Evolutionary conservation across 2,888 invertebrate species (phyloP).

Genomic region (Alcis repandata): DNA sequence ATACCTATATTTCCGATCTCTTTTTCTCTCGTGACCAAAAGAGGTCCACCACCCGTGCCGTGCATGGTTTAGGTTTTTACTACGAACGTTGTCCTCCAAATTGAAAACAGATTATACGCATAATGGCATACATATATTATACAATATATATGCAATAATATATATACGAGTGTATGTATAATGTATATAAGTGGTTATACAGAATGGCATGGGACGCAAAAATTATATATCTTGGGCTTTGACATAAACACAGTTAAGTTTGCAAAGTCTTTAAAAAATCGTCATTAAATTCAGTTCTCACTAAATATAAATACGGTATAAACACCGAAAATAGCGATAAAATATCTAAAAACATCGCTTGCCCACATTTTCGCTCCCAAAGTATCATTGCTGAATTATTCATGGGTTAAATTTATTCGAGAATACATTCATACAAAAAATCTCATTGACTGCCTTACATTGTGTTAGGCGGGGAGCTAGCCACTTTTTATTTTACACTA

Average conservation of each 20-base stretch:
- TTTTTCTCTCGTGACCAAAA: too few relatives aligned
- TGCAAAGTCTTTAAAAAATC: not conserved
- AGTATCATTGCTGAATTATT: constrained; percentile 39
- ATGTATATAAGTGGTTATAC: too few relatives aligned
- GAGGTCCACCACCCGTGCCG: too few relatives aligned
- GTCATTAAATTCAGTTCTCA: not conserved
- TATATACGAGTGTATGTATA: too few relatives aligned
- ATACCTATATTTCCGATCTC: too few relatives aligned
- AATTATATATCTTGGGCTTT: too few relatives aligned
- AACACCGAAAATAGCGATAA: constrained; percentile 22
- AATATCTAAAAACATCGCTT: constrained; percentile 25
- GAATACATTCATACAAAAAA: constrained; percentile 47
- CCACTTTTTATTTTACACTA: constrained; percentile 4
- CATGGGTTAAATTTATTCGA: constrained; percentile 39
- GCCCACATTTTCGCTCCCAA: constrained; percentile 30
- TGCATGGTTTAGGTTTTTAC: too few relatives aligned
- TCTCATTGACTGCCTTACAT: constrained; percentile 44
- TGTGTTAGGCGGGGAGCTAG: constrained; percentile 35
- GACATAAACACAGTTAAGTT: not conserved
- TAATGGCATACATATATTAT: too few relatives aligned
- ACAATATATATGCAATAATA: too few relatives aligned
- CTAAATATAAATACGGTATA: not conserved
- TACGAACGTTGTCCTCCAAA: too few relatives aligned
- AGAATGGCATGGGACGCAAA: too few relatives aligned
- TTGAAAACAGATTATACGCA: too few relatives aligned